Conservation (phyloP, 2,888 invertebrate species). For the Siphonodentalium dalli region DNA sequence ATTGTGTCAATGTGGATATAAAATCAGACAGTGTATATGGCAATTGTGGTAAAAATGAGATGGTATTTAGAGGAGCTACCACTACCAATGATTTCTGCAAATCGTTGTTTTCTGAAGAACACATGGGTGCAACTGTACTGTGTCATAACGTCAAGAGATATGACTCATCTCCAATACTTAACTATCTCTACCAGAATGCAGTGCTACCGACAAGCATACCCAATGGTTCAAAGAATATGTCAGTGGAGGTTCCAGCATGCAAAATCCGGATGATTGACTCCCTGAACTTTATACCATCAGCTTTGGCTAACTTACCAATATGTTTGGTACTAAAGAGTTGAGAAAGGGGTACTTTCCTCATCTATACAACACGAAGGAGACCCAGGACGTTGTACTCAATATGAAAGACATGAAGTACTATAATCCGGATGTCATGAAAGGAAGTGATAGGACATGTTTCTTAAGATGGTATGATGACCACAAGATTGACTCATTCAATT, state of each 20-base stretch:
- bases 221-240: no score
- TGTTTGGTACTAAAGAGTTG: background rate
- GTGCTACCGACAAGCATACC: no score
- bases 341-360: conserved; percentile 6
- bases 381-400: conserved; percentile 8
- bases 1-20: no score
- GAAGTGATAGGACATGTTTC: background rate
- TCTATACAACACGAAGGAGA: conserved; percentile 12
- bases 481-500: conserved; percentile 6
- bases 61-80: no score
- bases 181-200: no score
- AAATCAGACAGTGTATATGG: background rate
- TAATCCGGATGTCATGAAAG: conserved; percentile 13
- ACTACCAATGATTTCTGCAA: no score
- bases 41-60: no score
- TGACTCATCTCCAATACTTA: no score
- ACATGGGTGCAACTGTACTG: no score
- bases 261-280: conserved; percentile 5
- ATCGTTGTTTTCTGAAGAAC: no score
- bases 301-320: background rate
- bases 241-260: background rate
- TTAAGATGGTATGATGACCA: conserved; percentile 14
- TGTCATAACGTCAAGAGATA: no score
- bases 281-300: background rate
- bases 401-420: conserved; percentile 25